phyloP scores from a whole-genome alignment of 1,140 invertebrate genomes.

The Drusus annulatus region DNA sequence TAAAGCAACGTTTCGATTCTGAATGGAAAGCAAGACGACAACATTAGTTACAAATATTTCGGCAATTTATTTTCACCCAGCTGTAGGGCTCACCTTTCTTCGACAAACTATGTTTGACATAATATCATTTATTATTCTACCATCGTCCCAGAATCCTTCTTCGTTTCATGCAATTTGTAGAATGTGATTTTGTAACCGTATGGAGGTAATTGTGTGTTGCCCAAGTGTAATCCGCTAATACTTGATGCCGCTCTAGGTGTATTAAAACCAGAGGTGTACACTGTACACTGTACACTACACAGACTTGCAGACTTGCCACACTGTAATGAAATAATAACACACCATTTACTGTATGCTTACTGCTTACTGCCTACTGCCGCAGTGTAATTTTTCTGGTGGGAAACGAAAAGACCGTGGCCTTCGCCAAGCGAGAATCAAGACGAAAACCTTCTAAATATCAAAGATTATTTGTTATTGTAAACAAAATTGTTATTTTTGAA shows the following conservation, averaged over 20 bases:
- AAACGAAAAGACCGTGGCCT: not conserved
- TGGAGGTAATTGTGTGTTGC: constrained; percentile 34
- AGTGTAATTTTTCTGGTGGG: not conserved
- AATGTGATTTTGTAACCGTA: constrained; percentile 41
- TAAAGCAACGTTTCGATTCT: too few species aligned
- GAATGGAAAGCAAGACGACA: too few species aligned
- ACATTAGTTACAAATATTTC: too few species aligned
- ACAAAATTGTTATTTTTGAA: too few species aligned
- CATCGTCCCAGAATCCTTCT: constrained; percentile 21
- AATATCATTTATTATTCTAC: too few species aligned
- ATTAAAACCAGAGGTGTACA: constrained; percentile 28
- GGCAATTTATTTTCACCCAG: too few species aligned
- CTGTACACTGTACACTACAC: not conserved
- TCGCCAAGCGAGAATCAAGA: not conserved
- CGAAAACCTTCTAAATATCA: too few species aligned
- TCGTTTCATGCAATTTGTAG: constrained; percentile 14
- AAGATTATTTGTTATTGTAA: too few species aligned
- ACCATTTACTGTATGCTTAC: not conserved
- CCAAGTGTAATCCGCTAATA: constrained; percentile 28
- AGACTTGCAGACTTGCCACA: not conserved
- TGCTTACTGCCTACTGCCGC: not conserved
- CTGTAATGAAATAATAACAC: not conserved
- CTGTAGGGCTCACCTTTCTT: too few species aligned
- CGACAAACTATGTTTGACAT: too few species aligned
- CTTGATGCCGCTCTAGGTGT: constrained; percentile 2